Percentiles rank a stretch among this genome's conserved stretches.
Evolutionary conservation across 2,888 invertebrate species (phyloP).

Genomic region (Orchestes rusci): DNA sequence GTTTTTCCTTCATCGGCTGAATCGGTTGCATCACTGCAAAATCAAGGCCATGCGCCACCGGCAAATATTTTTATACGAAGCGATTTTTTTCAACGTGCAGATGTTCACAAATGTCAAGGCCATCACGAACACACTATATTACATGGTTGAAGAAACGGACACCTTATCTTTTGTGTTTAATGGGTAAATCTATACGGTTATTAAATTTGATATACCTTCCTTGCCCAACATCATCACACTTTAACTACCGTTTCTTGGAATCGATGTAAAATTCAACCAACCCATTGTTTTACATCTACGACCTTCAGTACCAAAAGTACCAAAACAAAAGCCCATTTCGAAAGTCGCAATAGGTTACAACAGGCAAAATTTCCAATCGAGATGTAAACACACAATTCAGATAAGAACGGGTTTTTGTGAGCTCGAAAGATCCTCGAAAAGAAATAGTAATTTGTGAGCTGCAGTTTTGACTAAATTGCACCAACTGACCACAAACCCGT

Average conservation of each 20-base stretch:
- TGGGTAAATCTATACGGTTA: no score
- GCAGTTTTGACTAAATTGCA: background rate
- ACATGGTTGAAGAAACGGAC: conserved; percentile 8
- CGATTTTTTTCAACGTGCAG: conserved; percentile 18
- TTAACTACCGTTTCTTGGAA: conserved; percentile 4
- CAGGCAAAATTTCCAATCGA: no score
- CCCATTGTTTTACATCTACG: no score
- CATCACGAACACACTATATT: conserved; percentile 11
- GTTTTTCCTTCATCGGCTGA: conserved; percentile 2
- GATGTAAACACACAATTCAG: conserved; percentile 13
- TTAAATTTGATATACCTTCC: no score
- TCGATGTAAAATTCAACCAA: no score
- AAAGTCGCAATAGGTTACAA: no score
- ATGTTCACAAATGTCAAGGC: conserved; percentile 21
- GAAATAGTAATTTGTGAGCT: conserved; percentile 13
- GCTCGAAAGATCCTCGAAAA: conserved; percentile 15
- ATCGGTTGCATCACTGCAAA: conserved; percentile 12
- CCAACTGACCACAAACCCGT: conserved; percentile 4
- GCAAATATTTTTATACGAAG: conserved; percentile 15
- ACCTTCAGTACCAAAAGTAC: no score
- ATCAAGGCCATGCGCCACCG: conserved; percentile 7
- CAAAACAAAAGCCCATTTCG: no score
- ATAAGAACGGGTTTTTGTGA: conserved; percentile 15
- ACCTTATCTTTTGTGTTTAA: no score
- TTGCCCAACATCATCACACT: no score